A percentile compares a stretch with the other conserved stretches of the same genome.
phyloP scores from a whole-genome alignment of 2,797 vertebrate species.

The Coilia nasus region DNA sequence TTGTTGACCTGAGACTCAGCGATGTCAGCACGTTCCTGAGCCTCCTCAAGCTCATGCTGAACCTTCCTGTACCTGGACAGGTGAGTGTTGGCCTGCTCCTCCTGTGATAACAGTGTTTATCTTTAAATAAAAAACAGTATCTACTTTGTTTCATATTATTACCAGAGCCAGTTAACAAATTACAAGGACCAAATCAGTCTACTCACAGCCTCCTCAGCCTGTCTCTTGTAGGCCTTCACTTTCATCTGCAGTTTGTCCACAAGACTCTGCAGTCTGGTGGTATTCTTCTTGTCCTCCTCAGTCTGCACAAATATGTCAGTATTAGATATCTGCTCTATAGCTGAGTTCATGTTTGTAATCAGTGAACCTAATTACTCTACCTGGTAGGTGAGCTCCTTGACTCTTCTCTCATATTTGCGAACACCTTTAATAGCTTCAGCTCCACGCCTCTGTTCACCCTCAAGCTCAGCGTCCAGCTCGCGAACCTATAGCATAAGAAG shows the following conservation, averaged over 20 bases:
- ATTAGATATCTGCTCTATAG: no score
- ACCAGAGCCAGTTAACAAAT: no score
- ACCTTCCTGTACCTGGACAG: conserved; percentile 78
- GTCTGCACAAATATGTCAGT: not conserved
- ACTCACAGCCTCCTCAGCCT: conserved; percentile 17
- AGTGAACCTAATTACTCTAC: not conserved
- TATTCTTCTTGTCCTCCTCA: conserved; percentile 16
- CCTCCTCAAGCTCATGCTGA: conserved; percentile 77
- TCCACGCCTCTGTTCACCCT: conserved; percentile 5
- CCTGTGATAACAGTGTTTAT: conserved; percentile 57
- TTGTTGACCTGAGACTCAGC: conserved; percentile 81
- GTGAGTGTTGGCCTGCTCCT: conserved; percentile 77
- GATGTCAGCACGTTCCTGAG: conserved; percentile 76
- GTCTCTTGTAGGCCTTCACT: conserved; percentile 20
- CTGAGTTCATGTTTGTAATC: no score
- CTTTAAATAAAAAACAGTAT: no score
- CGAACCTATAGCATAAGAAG: not conserved
- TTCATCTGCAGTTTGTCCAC: not conserved
- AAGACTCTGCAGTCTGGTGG: not conserved
- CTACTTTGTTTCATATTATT: no score
- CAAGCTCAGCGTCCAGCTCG: not conserved
- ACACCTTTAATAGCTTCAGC: conserved; percentile 11
- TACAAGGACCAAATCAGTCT: not conserved
- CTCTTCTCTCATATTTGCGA: conserved; percentile 17
- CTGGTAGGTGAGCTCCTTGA: conserved; percentile 16